Conservation (phyloP, 2,797 vertebrate genomes). For the Synanceia verrucosa region DNA sequence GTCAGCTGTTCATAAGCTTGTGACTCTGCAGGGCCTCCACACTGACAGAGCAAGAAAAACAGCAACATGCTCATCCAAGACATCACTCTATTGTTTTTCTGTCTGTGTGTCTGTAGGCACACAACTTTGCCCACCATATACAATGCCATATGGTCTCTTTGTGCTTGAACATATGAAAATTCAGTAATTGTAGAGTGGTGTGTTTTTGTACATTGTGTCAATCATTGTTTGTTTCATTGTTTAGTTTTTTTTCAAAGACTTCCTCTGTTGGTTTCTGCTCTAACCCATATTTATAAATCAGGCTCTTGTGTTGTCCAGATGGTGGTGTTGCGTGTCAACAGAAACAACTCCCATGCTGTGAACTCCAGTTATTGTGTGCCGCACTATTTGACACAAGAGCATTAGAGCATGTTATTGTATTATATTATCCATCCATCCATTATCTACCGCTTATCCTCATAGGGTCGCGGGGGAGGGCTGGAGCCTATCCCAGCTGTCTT, state of each 20-base stretch:
- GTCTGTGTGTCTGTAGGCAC: background rate
- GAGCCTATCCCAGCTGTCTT: too few relatives aligned
- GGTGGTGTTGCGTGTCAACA: background rate
- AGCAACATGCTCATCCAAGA: constrained; percentile 41
- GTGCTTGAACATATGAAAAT: background rate
- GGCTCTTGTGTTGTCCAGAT: constrained; percentile 1
- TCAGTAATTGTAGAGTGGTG: background rate
- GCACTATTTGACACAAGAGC: too few relatives aligned
- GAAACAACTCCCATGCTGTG: background rate
- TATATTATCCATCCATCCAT: too few relatives aligned
- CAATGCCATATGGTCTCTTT: background rate
- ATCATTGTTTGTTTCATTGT: background rate
- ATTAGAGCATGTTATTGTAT: too few relatives aligned
- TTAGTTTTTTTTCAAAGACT: background rate
- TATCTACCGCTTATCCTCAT: too few relatives aligned
- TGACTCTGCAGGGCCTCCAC: constrained; percentile 51
- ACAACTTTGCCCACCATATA: background rate
- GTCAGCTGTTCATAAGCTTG: constrained; percentile 54
- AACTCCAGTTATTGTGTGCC: background rate
- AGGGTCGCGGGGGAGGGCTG: too few relatives aligned
- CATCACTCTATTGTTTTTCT: background rate
- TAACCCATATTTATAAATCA: background rate
- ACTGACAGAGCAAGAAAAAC: constrained; percentile 28
- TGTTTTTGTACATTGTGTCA: background rate
- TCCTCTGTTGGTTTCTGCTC: background rate